Evolutionary conservation across 2,113 vertebrate genomes (phyloP), one percentile per base, ranked within the genome.

Genomic region (Crotophaga sulcirostris): DNA sequence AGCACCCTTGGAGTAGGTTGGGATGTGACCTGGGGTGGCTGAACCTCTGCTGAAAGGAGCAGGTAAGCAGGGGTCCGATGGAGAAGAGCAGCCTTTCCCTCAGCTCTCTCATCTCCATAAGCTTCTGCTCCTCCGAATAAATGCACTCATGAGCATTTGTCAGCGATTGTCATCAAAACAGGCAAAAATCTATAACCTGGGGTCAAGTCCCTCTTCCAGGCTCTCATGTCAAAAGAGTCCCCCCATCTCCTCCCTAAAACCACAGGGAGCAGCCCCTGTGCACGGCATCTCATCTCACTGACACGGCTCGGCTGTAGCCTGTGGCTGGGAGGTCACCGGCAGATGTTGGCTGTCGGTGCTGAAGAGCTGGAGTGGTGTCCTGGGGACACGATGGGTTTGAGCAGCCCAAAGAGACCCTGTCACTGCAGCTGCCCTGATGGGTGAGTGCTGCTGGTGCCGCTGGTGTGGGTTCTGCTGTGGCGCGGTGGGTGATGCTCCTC

Each of bases 301-400:
- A 74, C 84, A 16, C 0, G 7, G 40, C 74, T 79, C 4, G 7
- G 81, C 90, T n/a, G 56, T 7, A 59, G 73, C 56, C 59, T 1
- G 0, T 52, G 60, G 21, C 87, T 3, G 1, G 29, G 74, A 89
- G 84, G 84, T 95, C 45, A 0, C 81, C 0, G 1, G 60, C 81
- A 74, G 78, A 45, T 0, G 2, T 58, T 2, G 24, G 74, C 60
- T 89, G 92, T 75, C 12, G 40, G 47, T n/a, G 74, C 31, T 16
- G 40, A 72, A 42, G 49, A 82, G 84, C 74, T 79, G 84, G 47
- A 78, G 52, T 3, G 26, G 63, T 63, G 79, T 74, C 92, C 55
- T 68, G 83, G 70, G 72, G 56, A 80, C 0, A 1, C 9, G 3
- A 17, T 0, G 2, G 63, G 28, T 66, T 12, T 2, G 2, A 58